These are phyloP conservation scores for Numenius arquata DNA, from an alignment of 2,113 vertebrate species.

Conservation along the genomic window DNA sequence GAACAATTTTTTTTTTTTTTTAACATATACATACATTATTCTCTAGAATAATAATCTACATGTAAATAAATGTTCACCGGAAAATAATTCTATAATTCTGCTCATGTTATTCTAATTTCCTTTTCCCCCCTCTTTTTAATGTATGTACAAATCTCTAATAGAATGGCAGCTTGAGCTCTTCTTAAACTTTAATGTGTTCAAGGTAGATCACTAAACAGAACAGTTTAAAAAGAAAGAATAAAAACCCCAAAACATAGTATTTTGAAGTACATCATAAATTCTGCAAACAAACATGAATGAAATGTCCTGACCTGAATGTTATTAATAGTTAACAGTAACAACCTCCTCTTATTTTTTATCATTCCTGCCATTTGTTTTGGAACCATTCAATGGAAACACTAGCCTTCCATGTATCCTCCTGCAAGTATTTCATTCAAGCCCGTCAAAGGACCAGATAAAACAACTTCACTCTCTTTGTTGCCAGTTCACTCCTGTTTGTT, in stretches of 20 bases:
- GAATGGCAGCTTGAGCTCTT: not conserved
- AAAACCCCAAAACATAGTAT: rapidly evolving
- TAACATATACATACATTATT: not conserved
- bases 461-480: not conserved
- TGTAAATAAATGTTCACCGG: not conserved
- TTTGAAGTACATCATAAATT: not conserved
- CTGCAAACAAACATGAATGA: not conserved
- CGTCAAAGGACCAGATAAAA: not conserved
- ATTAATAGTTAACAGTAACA: not conserved
- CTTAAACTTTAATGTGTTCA: not conserved
- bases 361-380: not conserved
- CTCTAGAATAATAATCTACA: not conserved
- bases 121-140: not conserved
- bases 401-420: not conserved
- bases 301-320: not conserved
- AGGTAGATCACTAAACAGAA: not conserved
- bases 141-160: not conserved
- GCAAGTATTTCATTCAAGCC: not conserved
- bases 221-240: not conserved
- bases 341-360: not conserved
- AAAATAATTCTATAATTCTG: not conserved
- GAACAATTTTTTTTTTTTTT: not conserved
- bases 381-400: not conserved
- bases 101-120: not conserved
- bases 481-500: not conserved